Evolutionary conservation across 2,113 vertebrate genomes (phyloP).

Genomic region (Daubentonia madagascariensis): DNA sequence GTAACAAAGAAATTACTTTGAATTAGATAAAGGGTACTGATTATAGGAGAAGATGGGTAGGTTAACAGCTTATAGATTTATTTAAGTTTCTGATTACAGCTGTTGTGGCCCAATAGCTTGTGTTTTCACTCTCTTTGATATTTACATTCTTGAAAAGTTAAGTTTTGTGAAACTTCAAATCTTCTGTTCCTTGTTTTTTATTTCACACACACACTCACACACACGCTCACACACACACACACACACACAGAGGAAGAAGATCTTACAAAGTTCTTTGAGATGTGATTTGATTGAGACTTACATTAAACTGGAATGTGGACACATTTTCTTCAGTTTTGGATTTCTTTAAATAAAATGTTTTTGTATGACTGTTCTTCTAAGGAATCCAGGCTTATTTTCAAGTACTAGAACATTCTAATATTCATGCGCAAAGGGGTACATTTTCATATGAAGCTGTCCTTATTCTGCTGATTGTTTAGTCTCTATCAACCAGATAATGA

Average conservation of each 20-base stretch:
- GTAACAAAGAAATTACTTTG: background rate
- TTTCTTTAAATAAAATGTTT: background rate
- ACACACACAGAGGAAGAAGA: background rate
- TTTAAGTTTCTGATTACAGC: background rate
- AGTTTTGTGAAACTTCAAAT: constrained; percentile 21
- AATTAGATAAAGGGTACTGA: background rate
- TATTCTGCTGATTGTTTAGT: background rate
- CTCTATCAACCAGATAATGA: background rate
- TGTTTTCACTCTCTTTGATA: background rate
- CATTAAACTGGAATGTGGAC: background rate
- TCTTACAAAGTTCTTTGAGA: constrained; percentile 17
- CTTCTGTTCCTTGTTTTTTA: background rate
- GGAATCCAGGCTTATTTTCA: constrained; percentile 28
- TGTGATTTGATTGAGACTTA: background rate
- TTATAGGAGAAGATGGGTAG: background rate
- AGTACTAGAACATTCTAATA: background rate
- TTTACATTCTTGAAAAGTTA: background rate
- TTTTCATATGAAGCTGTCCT: background rate
- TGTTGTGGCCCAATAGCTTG: background rate
- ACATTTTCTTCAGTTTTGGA: background rate
- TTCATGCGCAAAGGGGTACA: background rate
- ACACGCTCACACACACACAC: background rate
- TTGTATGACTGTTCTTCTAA: background rate
- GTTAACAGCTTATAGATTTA: background rate
- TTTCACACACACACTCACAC: background rate